These are phyloP conservation scores for Hydra vulgaris DNA, from an alignment of 30 jellyfish, hydroid and myxozoan species.

Conservation along the genomic window DNA sequence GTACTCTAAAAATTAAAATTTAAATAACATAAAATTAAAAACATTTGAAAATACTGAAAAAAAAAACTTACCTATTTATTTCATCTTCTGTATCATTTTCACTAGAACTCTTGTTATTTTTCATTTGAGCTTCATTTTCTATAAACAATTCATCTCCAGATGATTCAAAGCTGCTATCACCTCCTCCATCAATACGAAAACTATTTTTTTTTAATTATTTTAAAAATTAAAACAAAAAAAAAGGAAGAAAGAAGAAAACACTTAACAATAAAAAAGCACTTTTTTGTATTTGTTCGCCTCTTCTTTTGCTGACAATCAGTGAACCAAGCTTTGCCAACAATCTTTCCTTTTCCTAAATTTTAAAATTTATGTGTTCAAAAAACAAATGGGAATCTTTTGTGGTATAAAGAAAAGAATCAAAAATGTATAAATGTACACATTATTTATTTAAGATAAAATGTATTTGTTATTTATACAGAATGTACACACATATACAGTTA, in stretches of 20 bases:
- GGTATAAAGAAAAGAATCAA: too few species aligned
- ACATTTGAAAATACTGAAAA: background rate
- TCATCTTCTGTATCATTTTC: slow-evolving; percentile 91
- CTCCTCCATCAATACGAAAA: slow-evolving; percentile 77
- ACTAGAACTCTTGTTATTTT: slow-evolving; percentile 19
- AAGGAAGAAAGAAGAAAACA: background rate
- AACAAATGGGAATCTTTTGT: too few species aligned
- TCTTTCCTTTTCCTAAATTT: slow-evolving; percentile 59
- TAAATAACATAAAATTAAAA: too few species aligned
- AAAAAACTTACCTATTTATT: slow-evolving; percentile 40
- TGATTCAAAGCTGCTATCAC: slow-evolving; percentile 58
- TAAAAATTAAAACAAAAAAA: background rate
- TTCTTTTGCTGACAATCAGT: slow-evolving; percentile 38
- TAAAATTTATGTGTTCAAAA: too few species aligned
- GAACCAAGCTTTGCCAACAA: slow-evolving; percentile 63
- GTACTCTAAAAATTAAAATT: background rate
- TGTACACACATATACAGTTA: too few species aligned
- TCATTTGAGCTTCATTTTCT: background rate
- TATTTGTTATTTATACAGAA: too few species aligned
- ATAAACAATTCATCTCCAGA: slow-evolving; percentile 29
- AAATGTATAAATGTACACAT: too few species aligned
- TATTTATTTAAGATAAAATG: too few species aligned
- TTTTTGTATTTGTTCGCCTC: slow-evolving; percentile 41
- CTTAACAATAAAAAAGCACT: slow-evolving; percentile 2
- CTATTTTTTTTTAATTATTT: background rate